These are phyloP conservation scores for Trachelus iudaicus DNA, from an alignment of 2,888 invertebrate genomes.

Conservation along the genomic window DNA sequence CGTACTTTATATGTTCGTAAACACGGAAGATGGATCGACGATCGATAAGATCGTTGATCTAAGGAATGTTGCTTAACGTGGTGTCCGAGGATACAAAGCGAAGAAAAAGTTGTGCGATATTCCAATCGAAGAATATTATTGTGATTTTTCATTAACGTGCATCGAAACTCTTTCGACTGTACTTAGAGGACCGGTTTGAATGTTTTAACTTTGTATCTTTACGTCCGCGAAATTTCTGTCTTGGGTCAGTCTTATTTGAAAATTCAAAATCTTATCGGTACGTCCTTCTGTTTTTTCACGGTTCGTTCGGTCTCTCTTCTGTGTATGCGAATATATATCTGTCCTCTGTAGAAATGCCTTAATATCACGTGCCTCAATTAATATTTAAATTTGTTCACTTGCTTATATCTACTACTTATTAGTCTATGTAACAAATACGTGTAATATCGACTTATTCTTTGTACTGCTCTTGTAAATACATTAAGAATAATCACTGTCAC, in stretches of 20 bases:
- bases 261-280: too few species aligned
- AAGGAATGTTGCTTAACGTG: neutral
- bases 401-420: slow-evolving; percentile 52
- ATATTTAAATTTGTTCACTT: slow-evolving; percentile 56
- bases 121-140: too few species aligned
- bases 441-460: slow-evolving; percentile 59
- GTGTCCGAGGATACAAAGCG: neutral
- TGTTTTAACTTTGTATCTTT: too few species aligned
- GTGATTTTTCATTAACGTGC: too few species aligned
- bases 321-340: slow-evolving; percentile 37
- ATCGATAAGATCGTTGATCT: too few species aligned
- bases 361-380: slow-evolving; percentile 60
- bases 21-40: slow-evolving; percentile 31
- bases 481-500: slow-evolving; percentile 56
- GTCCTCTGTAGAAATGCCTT: slow-evolving; percentile 59
- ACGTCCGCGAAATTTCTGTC: too few species aligned
- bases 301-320: neutral
- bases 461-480: slow-evolving; percentile 60
- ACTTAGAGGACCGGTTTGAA: too few species aligned
- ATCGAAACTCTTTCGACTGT: too few species aligned
- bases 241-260: too few species aligned
- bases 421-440: slow-evolving; percentile 52
- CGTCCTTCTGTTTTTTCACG: too few species aligned
- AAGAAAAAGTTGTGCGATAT: neutral
- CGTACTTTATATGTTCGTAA: slow-evolving; percentile 40